Percentiles rank a stretch among this genome's conserved stretches.
Evolutionary conservation across 2,797 vertebrate genomes (phyloP).

Genomic region (Mallotus villosus): DNA sequence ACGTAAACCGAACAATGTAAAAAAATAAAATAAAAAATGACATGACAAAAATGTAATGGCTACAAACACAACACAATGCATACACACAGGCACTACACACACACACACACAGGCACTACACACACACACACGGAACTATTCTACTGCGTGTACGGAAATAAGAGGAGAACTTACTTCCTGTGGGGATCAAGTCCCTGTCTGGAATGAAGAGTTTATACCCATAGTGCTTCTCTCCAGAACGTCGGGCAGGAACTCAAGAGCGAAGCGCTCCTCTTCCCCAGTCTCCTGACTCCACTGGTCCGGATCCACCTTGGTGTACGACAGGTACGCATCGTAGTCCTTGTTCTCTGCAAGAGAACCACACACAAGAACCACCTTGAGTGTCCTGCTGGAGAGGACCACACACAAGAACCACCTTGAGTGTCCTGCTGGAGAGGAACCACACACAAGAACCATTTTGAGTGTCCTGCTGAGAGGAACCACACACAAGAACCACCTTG

Average conservation of each 20-base stretch:
- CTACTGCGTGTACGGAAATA: neutral
- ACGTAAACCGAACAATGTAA: too few relatives aligned
- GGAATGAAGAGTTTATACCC: constrained; percentile 87
- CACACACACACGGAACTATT: neutral
- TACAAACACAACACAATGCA: too few relatives aligned
- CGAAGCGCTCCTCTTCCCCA: constrained; percentile 86
- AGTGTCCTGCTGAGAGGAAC: neutral
- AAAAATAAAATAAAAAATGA: too few relatives aligned
- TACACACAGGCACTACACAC: too few relatives aligned
- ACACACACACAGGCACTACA: neutral
- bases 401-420: too few relatives aligned
- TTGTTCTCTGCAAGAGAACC: constrained; percentile 74
- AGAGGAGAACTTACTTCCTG: constrained; percentile 90
- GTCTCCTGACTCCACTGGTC: constrained; percentile 89
- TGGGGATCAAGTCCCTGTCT: constrained; percentile 97
- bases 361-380: constrained; percentile 18
- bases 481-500: neutral
- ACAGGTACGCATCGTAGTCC: constrained; percentile 84
- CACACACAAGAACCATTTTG: too few relatives aligned
- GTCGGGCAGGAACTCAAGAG: constrained; percentile 86
- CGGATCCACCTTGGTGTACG: constrained; percentile 87
- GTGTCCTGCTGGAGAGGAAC: too few relatives aligned
- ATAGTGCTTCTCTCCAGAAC: constrained; percentile 90
- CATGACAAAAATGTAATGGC: too few relatives aligned
- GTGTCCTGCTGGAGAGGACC: too few relatives aligned